Percentiles rank a stretch among this genome's conserved stretches.
Conservation (phyloP, 2,113 vertebrate species). For the Triplophysa tibetana region DNA sequence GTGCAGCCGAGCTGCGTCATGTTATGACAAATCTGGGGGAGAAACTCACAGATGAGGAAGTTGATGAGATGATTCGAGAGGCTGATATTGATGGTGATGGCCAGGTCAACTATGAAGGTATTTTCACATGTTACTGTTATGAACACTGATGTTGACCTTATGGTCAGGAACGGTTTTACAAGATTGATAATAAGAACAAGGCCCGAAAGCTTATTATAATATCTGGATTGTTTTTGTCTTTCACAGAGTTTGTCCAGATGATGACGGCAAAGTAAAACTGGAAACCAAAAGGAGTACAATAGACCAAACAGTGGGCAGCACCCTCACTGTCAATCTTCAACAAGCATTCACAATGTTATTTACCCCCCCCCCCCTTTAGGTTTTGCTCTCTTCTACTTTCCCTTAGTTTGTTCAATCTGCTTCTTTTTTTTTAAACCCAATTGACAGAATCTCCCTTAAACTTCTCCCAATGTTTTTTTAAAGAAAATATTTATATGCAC, state of each 20-base stretch:
- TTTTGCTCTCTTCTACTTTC: conserved; percentile 41
- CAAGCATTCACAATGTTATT: conserved; percentile 55
- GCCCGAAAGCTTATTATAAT: neutral
- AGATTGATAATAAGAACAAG: neutral
- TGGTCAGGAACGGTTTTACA: neutral
- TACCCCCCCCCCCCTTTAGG: conserved; percentile 35
- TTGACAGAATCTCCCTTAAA: neutral
- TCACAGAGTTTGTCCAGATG: conserved; percentile 68
- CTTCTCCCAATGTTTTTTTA: conserved; percentile 22
- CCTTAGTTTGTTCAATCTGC: conserved; percentile 39
- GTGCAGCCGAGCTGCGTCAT: conserved; percentile 61
- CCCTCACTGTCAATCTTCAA: conserved; percentile 55
- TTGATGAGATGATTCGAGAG: conserved; percentile 68
- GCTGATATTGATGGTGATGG: conserved; percentile 67
- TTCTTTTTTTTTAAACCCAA: conserved; percentile 26
- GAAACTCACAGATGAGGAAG: conserved; percentile 67
- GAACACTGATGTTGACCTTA: neutral
- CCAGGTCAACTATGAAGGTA: conserved; percentile 69
- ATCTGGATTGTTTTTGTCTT: neutral
- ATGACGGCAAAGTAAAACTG: conserved; percentile 65
- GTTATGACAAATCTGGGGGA: conserved; percentile 66
- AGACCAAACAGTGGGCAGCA: conserved; percentile 62
- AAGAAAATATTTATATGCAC: conserved; percentile 53
- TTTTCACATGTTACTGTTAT: neutral
- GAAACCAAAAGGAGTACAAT: conserved; percentile 51